Conservation (phyloP, 2,888 invertebrate genomes). For the Xylophagus ater region DNA sequence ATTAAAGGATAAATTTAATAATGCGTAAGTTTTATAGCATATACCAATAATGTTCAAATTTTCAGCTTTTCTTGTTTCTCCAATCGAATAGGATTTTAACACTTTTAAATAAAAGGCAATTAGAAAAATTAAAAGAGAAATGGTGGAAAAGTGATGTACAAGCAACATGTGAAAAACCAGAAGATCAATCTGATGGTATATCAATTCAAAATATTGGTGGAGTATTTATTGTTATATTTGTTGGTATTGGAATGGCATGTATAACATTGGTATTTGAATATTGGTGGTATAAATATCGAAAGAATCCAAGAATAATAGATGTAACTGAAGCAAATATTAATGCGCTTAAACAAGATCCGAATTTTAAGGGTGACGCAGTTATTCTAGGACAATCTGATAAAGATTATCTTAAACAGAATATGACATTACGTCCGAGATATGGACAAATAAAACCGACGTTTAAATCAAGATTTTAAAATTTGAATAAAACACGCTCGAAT, state of each 20-base stretch:
- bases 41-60: not conserved
- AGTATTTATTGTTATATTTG: slow-evolving; percentile 94
- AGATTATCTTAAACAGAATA: slow-evolving; percentile 17
- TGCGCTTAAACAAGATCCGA: slow-evolving; percentile 22
- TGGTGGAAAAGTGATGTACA: slow-evolving; percentile 91
- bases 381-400: slow-evolving; percentile 32
- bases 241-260: slow-evolving; percentile 86
- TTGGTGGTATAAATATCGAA: slow-evolving; percentile 80
- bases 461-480: slow-evolving; percentile 31
- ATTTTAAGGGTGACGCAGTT: slow-evolving; percentile 27
- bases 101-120: slow-evolving; percentile 79
- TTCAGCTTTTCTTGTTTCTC: not conserved
- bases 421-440: slow-evolving; percentile 31
- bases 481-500: not conserved
- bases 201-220: slow-evolving; percentile 97
- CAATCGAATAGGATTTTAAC: slow-evolving; percentile 66
- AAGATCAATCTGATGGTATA: slow-evolving; percentile 92
- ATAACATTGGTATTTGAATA: slow-evolving; percentile 87
- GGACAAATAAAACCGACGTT: slow-evolving; percentile 33
- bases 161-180: slow-evolving; percentile 70
- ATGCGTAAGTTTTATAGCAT: slow-evolving; percentile 66
- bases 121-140: slow-evolving; percentile 87
- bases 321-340: slow-evolving; percentile 43
- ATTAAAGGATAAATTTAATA: slow-evolving; percentile 86
- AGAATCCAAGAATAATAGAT: slow-evolving; percentile 48